Base-by-base conservation (phyloP, 2,888 invertebrate genomes). In the Steinernema carpocapsae region DNA sequence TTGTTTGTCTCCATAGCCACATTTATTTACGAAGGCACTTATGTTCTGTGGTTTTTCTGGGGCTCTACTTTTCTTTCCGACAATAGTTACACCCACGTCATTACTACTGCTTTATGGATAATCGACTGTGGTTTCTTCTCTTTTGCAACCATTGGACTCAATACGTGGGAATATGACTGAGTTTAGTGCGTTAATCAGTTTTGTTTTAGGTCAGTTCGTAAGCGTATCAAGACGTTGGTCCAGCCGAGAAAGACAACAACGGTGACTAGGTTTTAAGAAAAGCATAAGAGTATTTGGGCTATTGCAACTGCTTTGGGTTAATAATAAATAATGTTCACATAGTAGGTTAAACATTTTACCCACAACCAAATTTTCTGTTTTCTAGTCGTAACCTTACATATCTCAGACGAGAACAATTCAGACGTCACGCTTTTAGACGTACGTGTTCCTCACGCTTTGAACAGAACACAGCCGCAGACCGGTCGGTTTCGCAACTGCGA, bases 61-160 rank as follows among this genome's bases (percentile, higher is more conserved):
- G 64, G 64, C 1, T 22, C 26, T 1, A 64, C 7, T 17, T 26
- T 64, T 4, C 7, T 64, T 4, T 32, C 29, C 2, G 17, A 64
- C 26, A 17, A 6, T 6, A 17, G 29, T 17, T 37, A 37, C n/a
- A 64, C 26, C 6, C 32, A 64, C 64, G 19, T 64, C 14, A 29
- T 64, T 17, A 64, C 64, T 17, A 64, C 64, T 17, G 2, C 29
- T 19, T 17, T 29, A 12, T 64, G 64, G 64, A 64, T 64, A 7
- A 32, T 64, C 32, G 64, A 64, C 32, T 64, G 26, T 37, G 64
- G 64, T n/a, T 37, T 64, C 37, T 64, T 64, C 26, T 22, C 64
- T 29, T 12, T 64, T 6, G 22, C 32, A 1, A 64, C 64, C 12
- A 26, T 64, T 17, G 1, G 24, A 4, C 17, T 64, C 32, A 64